phyloP scores from a whole-genome alignment of 2,888 invertebrate genomes.

The Tholera decimalis region DNA sequence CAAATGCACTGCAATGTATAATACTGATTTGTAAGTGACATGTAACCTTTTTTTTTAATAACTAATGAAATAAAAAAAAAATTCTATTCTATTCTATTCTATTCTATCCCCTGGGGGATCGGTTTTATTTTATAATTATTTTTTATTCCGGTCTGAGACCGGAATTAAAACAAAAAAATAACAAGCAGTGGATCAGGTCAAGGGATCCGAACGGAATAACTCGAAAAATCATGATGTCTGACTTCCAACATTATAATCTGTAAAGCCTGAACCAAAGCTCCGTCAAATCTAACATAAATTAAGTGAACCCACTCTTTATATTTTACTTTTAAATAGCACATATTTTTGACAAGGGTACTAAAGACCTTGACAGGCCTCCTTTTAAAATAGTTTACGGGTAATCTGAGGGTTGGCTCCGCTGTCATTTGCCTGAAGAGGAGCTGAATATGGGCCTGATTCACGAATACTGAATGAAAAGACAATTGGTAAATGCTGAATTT shows the following conservation, averaged over 20 bases:
- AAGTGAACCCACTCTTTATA: slow-evolving; percentile 22
- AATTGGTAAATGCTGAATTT: slow-evolving; percentile 11
- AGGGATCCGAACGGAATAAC: no score
- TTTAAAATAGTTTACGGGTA: slow-evolving; percentile 45
- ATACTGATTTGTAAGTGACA: no score
- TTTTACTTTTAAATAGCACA: slow-evolving; percentile 37
- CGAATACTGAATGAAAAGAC: slow-evolving; percentile 3
- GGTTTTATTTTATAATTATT: no score
- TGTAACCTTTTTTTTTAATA: no score
- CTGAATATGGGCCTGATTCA: slow-evolving; percentile 36
- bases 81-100: no score
- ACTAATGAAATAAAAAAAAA: no score
- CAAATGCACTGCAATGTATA: no score
- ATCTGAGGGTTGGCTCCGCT: slow-evolving; percentile 37
- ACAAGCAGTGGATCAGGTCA: no score
- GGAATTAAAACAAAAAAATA: no score
- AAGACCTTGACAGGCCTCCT: slow-evolving; percentile 26
- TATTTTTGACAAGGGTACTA: slow-evolving; percentile 38
- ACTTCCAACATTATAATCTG: not conserved
- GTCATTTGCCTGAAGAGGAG: slow-evolving; percentile 27
- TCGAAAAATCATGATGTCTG: no score
- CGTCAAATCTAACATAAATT: slow-evolving; percentile 29
- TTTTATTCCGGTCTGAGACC: no score
- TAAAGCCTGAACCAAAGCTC: not conserved
- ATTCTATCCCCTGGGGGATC: no score